Evolutionary conservation across 2,797 vertebrate genomes (phyloP), one percentile per base, ranked within the genome.

Genomic region (Acanthornis magna): DNA sequence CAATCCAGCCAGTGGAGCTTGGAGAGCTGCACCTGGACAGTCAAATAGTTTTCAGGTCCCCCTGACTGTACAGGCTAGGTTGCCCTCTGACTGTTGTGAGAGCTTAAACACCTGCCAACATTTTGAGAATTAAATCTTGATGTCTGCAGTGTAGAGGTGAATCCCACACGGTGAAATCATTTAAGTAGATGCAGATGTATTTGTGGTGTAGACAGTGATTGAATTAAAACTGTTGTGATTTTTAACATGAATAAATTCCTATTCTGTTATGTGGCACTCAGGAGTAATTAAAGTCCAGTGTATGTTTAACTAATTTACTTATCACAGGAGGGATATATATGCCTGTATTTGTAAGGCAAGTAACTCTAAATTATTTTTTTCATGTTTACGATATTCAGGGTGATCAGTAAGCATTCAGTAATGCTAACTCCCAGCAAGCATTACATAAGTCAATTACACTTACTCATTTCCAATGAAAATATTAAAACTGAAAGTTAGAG

Each of bases 401-500:
- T 92, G 72, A 32, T 58, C 42, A 36, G 30, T 60, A 91, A 79
- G 30, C 38, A 27, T 60, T 79, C 71, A 88, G n/a, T 86, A 68
- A 66, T 32, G 36, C 9, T 87, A 74, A 76, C 11, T 85, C 48
- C 67, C 8, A 1, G 50, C 85, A 89, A 77, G 8, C 34, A 21
- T 70, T 88, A 50, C 22, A 3, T 14, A 38, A 91, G 20, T 66
- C 67, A 71, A 40, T 88, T 89, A 53, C n/a, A 30, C 11, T 79
- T 82, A 65, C 1, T 70, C 16, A 48, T 85, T 91, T 95, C 57
- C 54, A 71, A 82, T 42, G 42, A 77, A 91, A 94, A 67, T 65
- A 92, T 82, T 95, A 87, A 86, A 95, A 47, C 30, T 67, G 77
- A 57, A 85, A 85, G 77, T 63, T 76, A 50, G 38, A 74, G 57